A percentile compares a stretch with the other conserved stretches of the same genome.
phyloP scores from a whole-genome alignment of 2,797 vertebrate species.

The Galago senegalensis region DNA sequence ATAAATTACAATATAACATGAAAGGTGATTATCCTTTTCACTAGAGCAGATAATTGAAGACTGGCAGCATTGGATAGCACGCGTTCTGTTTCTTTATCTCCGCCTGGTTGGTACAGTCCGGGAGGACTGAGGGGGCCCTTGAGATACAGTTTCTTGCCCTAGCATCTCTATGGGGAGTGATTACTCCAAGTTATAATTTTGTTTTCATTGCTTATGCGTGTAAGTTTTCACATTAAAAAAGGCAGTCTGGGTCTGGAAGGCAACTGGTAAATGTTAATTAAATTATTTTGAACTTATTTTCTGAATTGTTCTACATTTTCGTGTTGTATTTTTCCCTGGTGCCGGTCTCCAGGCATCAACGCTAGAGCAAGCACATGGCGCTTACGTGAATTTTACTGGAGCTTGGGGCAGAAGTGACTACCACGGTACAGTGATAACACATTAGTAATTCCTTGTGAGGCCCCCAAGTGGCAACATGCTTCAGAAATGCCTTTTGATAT shows the following conservation, averaged over 20 bases:
- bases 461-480: background rate
- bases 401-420: background rate
- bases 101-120: background rate
- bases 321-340: background rate
- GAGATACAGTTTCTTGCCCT: background rate
- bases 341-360: background rate
- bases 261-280: conserved; percentile 52
- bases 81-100: background rate
- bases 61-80: background rate
- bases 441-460: background rate
- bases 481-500: conserved; percentile 38
- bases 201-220: background rate
- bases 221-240: background rate
- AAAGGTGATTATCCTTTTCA: conserved; percentile 64
- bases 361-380: background rate
- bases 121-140: background rate
- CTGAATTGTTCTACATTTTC: conserved; percentile 5
- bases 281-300: conserved; percentile 55
- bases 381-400: background rate
- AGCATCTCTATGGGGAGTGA: background rate
- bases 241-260: conserved; percentile 18
- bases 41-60: conserved; percentile 68
- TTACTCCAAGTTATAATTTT: background rate
- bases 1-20: background rate
- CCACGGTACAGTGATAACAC: background rate